These are phyloP conservation scores for Drosophila novamexicana DNA, from an alignment of 1,140 invertebrate species.

Conservation along the genomic window DNA sequence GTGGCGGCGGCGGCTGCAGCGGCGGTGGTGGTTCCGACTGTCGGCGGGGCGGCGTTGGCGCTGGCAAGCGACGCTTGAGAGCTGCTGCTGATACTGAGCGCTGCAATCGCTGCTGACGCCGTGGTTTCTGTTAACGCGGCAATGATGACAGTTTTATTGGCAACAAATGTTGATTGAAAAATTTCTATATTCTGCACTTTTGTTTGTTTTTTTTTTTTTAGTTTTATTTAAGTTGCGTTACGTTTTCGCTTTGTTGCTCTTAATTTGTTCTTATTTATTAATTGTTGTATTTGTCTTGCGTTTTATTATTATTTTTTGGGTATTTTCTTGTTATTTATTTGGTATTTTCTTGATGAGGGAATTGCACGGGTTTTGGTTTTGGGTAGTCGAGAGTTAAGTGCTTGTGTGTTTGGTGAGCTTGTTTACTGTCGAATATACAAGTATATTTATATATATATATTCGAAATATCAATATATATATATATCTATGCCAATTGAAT, in stretches of 20 bases:
- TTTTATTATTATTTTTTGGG: conserved; percentile 16
- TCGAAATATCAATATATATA: conserved; percentile 23
- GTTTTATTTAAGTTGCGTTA: conserved; percentile 25
- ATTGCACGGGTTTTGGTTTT: conserved; percentile 59
- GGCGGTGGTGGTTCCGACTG: conserved; percentile 19
- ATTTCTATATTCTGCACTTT: conserved; percentile 58
- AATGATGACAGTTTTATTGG: conserved; percentile 83
- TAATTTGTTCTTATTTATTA: conserved; percentile 21
- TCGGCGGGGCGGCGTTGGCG: conserved; percentile 24
- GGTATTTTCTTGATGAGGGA: conserved; percentile 68
- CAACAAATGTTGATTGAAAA: conserved; percentile 78
- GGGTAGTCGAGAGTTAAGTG: conserved; percentile 44
- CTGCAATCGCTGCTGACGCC: conserved; percentile 82
- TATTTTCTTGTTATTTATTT: conserved; percentile 46
- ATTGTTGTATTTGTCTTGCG: conserved; percentile 10
- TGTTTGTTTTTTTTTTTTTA: conserved; percentile 26
- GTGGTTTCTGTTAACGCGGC: conserved; percentile 82
- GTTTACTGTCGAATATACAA: conserved; percentile 21
- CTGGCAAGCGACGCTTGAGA: conserved; percentile 73
- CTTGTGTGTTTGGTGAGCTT: conserved; percentile 45
- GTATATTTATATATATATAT: conserved; percentile 1
- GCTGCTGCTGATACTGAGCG: conserved; percentile 83
- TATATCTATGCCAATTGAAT: conserved; percentile 63
- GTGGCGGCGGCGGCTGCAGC: conserved; percentile 7
- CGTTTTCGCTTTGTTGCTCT: conserved; percentile 25